Percentiles rank a stretch among this genome's conserved stretches.
phyloP scores from a whole-genome alignment of 2,797 vertebrate species.

The Valencia hispanica region DNA sequence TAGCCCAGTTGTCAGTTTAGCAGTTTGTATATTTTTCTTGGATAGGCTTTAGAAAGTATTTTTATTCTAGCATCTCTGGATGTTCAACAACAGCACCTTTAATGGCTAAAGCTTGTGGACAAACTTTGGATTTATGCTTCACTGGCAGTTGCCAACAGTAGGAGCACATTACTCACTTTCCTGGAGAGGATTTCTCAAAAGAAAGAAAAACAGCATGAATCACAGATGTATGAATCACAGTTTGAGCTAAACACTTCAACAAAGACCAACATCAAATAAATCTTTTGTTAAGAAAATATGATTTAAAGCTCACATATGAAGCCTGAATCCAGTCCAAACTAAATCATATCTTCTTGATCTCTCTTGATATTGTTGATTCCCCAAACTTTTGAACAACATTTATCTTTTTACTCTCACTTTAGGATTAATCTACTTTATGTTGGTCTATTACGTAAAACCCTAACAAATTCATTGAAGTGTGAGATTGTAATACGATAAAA shows the following conservation, averaged over 20 bases:
- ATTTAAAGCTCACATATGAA: background rate
- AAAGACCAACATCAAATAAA: background rate
- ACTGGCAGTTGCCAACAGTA: constrained; percentile 11
- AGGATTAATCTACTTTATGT: background rate
- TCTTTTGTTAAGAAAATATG: background rate
- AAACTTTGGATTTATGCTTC: constrained; percentile 28
- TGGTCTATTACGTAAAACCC: background rate
- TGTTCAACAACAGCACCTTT: constrained; percentile 16
- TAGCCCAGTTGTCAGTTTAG: background rate
- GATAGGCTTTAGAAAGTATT: background rate
- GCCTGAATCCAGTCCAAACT: background rate
- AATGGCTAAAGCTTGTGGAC: constrained; percentile 17
- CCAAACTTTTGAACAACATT: background rate
- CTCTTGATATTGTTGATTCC: background rate
- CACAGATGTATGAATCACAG: background rate
- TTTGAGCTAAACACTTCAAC: background rate
- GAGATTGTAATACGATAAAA: background rate
- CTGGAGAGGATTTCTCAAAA: background rate
- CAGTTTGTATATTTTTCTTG: background rate
- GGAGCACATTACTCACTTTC: constrained; percentile 11
- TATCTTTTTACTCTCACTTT: background rate
- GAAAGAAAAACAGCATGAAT: background rate
- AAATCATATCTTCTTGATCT: background rate
- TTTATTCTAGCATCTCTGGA: constrained; percentile 2
- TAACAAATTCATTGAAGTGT: background rate